Evolutionary conservation across 2,113 vertebrate species (phyloP).

Genomic region (Pampusana beccarii): DNA sequence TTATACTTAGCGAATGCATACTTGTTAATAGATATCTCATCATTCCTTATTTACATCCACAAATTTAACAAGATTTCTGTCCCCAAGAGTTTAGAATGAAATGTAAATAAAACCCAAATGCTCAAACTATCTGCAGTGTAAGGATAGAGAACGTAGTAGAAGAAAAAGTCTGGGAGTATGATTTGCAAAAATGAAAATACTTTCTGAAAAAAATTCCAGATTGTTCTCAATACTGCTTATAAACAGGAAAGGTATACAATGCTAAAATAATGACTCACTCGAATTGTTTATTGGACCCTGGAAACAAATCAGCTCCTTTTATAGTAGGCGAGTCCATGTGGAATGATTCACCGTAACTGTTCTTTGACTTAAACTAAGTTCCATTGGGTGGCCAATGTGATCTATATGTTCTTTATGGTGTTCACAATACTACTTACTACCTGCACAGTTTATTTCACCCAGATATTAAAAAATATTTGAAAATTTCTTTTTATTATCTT

Average conservation of each 20-base stretch:
- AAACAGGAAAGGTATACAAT: constrained; percentile 68
- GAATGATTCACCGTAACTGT: constrained; percentile 25
- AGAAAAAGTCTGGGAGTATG: background rate
- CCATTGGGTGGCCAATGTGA: background rate
- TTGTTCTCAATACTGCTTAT: background rate
- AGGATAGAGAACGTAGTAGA: background rate
- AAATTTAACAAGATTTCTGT: background rate
- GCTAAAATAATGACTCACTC: constrained; percentile 60
- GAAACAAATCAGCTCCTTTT: constrained; percentile 33
- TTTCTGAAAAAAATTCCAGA: constrained; percentile 44
- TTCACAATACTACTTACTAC: background rate
- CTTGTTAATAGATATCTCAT: background rate
- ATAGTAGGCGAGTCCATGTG: background rate
- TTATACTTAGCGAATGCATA: background rate
- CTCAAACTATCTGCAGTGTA: background rate
- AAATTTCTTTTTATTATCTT: background rate
- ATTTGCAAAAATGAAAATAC: constrained; percentile 30
- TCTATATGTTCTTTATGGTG: background rate
- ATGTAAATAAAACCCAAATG: background rate
- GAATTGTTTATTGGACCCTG: constrained; percentile 43
- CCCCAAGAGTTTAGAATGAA: background rate
- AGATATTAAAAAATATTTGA: background rate
- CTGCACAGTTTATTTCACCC: background rate
- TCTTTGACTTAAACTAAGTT: constrained; percentile 12
- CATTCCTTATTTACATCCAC: background rate